Evolutionary conservation across 2,888 invertebrate genomes (phyloP), one percentile per base, ranked within the genome.

Genomic region (Cheilosia urbana): DNA sequence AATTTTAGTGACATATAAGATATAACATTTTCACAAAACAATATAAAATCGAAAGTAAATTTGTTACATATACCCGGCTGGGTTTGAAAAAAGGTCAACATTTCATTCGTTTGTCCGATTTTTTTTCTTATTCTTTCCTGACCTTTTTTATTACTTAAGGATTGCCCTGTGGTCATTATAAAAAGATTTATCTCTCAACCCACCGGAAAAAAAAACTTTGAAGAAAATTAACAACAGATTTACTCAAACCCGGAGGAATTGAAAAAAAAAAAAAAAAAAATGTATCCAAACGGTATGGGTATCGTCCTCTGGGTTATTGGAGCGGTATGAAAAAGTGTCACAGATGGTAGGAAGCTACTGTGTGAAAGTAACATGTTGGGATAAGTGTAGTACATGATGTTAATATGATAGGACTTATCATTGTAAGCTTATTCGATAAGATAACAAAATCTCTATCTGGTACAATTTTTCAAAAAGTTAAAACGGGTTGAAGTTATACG

Each of bases 141-240:
- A 75, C 84, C 80, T 75, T 82, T 78, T 84, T 75, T 72, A 72
- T 83, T 79, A 79, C 79, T 68, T 65, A 84, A 71, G 69, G 69
- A 79, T 79, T 73, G 68, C 75, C 73, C 84, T 69, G 60, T 80
- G 80, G 84, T 80, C 80, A 84, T 84, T 84, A 84, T 80, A 84
- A 80, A 84, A 75, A 80, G 84, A 80, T 84, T 80, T 80, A 75
- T 79, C 45, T 79, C 45, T 71, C 63, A 60, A 57, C 40, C 53
- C 11, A 65, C 47, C 47, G 57, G 47, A 73, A 69, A 73, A 58
- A 73, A 69, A 73, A 58, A 53, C 42, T 69, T 13, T 30, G 71
- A 65, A 71, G 80, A 69, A 84, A 80, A 84, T 84, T 84, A 84
- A 80, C 84, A 84, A 84, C 84, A 84, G 84, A 84, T 80, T 84